Base-by-base conservation (phyloP, 2,888 invertebrate species). In the Drepanosiphum platanoidis region DNA sequence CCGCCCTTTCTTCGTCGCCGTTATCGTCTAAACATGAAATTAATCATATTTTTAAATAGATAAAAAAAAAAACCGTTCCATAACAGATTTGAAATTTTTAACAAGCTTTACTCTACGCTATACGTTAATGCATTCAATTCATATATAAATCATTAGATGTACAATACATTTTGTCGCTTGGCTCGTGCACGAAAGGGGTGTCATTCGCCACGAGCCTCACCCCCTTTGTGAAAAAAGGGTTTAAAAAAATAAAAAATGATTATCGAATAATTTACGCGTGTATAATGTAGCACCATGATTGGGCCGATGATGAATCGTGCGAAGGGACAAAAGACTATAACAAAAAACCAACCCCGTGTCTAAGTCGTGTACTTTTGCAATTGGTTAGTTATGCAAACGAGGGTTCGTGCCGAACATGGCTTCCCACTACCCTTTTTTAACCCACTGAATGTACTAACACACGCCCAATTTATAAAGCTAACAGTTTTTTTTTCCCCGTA, bases 371-470 rank as follows among this genome's bases (percentile, higher is more conserved):
- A 84, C 70, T 68, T 77, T 84, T 39, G 84, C 84, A 84, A 84
- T 84, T 84, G 84, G 84, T 84, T 84, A 84, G 84, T 84, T 84
- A 84, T 84, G 84, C 84, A 84, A 84, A 84, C 75, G 64, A 84
- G 84, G 84, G 84, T 84, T 82, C 22, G 39, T 18, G 22, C 30
- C 18, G 68, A 84, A 72, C 52, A 83, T 83, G 75, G 84, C 68
- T 84, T 68, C 84, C 84, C 13, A 66, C 75, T 84, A 84, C 84
- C 84, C 77, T 77, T 84, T 83, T 84, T 84, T 52, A 84, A 84
- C 68, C 36, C 68, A 2, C 15, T 42, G 58, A 82, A 82, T 72
- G 22, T n/a, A n/a, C 0, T 3, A 32, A 80, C 32, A 70, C 84
- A 84, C 84, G 84, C 84, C 84, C 84, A 77, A 84, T 58, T 77